Conservation (phyloP, 2,888 invertebrate species). For the Andrena bucephala region DNA sequence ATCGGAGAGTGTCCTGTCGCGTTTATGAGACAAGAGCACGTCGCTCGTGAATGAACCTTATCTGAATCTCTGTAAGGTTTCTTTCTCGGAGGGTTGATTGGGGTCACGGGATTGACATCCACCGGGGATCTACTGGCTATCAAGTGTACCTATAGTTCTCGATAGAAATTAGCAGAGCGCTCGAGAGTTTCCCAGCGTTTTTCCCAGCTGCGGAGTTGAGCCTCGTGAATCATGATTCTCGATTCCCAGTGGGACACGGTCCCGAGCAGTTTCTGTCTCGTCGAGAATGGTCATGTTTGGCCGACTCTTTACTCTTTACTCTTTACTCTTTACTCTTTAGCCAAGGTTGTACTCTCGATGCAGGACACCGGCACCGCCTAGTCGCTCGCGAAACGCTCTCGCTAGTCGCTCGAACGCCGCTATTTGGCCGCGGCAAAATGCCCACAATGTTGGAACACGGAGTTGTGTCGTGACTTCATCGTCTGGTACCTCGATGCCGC, state of each 20-base stretch:
- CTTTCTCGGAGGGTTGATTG: no score
- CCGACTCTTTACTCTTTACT: constrained; percentile 20
- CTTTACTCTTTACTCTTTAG: constrained; percentile 24
- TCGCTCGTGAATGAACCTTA: no score
- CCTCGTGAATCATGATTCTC: constrained; percentile 39
- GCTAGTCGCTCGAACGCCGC: constrained; percentile 47
- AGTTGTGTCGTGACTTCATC: constrained; percentile 76
- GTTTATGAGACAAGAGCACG: constrained; percentile 6
- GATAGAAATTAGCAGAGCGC: neutral
- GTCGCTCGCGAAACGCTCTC: constrained; percentile 22
- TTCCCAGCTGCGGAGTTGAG: constrained; percentile 2
- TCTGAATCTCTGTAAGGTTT: no score
- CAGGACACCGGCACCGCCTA: constrained; percentile 38
- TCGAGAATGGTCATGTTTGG: constrained; percentile 44
- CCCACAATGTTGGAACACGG: constrained; percentile 65
- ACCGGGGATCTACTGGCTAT: no score
- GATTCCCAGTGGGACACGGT: constrained; percentile 46
- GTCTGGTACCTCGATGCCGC: constrained; percentile 74
- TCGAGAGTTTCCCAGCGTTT: constrained; percentile 1
- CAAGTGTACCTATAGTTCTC: no score
- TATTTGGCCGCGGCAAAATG: constrained; percentile 69
- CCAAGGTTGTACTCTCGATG: constrained; percentile 46
- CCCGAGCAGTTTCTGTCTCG: constrained; percentile 30
- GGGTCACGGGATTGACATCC: no score
- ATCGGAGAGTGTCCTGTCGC: constrained; percentile 20